These are phyloP conservation scores for Otus sunia DNA, from an alignment of 2,113 vertebrate genomes.

Conservation along the genomic window DNA sequence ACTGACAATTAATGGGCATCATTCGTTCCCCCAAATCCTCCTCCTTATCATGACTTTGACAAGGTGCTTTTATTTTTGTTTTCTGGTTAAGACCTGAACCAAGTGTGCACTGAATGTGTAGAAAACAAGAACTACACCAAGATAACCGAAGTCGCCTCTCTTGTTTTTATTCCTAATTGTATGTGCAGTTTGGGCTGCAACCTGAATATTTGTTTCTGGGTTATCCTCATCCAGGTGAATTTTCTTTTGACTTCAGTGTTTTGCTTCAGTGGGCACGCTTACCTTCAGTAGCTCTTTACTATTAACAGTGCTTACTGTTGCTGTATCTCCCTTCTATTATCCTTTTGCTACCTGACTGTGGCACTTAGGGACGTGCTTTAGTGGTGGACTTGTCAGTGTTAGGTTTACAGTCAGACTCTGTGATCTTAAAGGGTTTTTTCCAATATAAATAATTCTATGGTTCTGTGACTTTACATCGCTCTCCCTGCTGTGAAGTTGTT, in stretches of 20 bases:
- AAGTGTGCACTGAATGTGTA: accelerated
- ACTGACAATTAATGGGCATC: too few species aligned
- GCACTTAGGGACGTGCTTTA: accelerated
- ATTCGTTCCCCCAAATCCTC: neutral
- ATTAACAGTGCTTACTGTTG: neutral
- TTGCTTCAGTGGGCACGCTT: neutral
- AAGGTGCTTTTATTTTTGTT: neutral
- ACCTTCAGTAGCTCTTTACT: neutral
- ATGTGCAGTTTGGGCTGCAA: neutral
- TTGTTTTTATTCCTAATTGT: neutral
- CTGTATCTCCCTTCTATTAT: neutral
- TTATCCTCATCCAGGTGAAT: neutral
- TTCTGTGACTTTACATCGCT: neutral
- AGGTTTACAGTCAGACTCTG: neutral
- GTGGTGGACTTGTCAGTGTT: neutral
- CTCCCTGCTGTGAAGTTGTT: neutral
- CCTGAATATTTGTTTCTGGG: neutral
- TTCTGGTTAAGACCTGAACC: neutral
- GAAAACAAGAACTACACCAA: neutral
- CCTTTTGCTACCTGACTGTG: neutral
- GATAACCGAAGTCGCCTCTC: neutral
- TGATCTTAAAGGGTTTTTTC: neutral
- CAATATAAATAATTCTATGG: neutral
- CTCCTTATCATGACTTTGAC: neutral
- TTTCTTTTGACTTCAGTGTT: neutral